Evolutionary conservation across 2,888 invertebrate species (phyloP), one percentile per base, ranked within the genome.

Genomic region (Invenusta paracnida): DNA sequence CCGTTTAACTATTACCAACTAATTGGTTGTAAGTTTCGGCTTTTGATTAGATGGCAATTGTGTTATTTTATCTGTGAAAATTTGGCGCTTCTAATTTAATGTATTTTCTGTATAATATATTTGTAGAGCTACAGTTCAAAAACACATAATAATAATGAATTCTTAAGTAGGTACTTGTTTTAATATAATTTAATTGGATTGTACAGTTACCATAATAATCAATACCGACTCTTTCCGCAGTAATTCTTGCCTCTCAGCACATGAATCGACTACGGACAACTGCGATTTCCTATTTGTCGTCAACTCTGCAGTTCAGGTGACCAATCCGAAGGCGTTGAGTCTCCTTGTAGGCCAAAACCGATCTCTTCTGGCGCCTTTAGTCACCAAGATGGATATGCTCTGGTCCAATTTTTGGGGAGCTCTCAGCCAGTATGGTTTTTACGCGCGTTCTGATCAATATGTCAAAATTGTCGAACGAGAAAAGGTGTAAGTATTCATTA

Each of bases 321-420:
- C 95, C 88, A 95, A 95, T 88, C 92, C 93, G 0, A 92, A 94
- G 82, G 93, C 95, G 0, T 91, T 99, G 48, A 93, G 94, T 1
- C 92, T 94, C 85, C 92, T 99, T 30, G 93, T 96, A 0, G 93
- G 94, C 89, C 94, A 94, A 89, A 95, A 95, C 89, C 85, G 95
- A 88, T 94, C 94, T 29, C 93, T 96, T 28, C 93, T 96, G 1
- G 95, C 96, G 0, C 97, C 97, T 0, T 91, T 97, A 90, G 91
- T 98, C 85, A 93, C 94, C 1, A 93, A 96, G 82, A 94, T 95
- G 0, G 95, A 94, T 73, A 95, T 95, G 89, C 94, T 96, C 0
- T 98, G 97, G 96, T 96, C 96, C 87, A 98, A 97, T 91, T 98
- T 98, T 92, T 98, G 97, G 98, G 97, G 97, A 0, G 95, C 96